Base-by-base conservation (phyloP, 2,797 vertebrate genomes). In the Lindbergichthys nudifrons region DNA sequence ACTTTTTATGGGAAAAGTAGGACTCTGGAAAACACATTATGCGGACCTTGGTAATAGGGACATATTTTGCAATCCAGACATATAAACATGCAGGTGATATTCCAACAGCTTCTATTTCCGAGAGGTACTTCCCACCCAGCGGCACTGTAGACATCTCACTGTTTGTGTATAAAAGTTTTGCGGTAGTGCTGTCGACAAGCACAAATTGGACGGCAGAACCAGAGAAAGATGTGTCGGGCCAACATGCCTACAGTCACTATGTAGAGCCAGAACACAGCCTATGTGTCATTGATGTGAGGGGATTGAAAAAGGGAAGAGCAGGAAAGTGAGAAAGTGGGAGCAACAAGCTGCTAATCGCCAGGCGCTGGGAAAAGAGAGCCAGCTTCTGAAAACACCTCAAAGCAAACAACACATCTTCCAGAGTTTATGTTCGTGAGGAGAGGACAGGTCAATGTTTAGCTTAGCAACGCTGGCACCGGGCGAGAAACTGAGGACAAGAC, bases 121-220 rank as follows among this genome's bases (percentile, higher is more conserved):
- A 88, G 66, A 47, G 18, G 41, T 53, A 60, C 64, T 77, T 79
- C 80, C 83, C 73, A 77, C 70, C 15, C 42, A 39, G 69, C 36
- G 26, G 65, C 73, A 74, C 66, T 46, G 81, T 7, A 84, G 86
- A 87, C 77, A 85, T 89, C 88, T 90, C 87, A 77, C 86, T 88
- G 90, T 93, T 92, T 90, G 83, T 84, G 73, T 75, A 84, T 71
- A 89, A 84, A 91, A 79, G 75, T 82, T 80, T 84, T 92, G 92
- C 2, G 86, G 90, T 54, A 42, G 32, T 15, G 70, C 80, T 79
- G 85, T 80, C 65, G 68, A 89, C 84, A 86, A 85, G 81, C 67
- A 79, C 68, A 65, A 67, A 79, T 69, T 62, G 65, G 81, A 61
- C 63, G 30, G 77, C 50, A 63, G 75, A 71, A 60, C 67, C 70